Percentiles rank a stretch among this genome's conserved stretches.
These are phyloP conservation scores for Cosmia trapezina DNA, from an alignment of 2,888 invertebrate species.

Conservation along the genomic window DNA sequence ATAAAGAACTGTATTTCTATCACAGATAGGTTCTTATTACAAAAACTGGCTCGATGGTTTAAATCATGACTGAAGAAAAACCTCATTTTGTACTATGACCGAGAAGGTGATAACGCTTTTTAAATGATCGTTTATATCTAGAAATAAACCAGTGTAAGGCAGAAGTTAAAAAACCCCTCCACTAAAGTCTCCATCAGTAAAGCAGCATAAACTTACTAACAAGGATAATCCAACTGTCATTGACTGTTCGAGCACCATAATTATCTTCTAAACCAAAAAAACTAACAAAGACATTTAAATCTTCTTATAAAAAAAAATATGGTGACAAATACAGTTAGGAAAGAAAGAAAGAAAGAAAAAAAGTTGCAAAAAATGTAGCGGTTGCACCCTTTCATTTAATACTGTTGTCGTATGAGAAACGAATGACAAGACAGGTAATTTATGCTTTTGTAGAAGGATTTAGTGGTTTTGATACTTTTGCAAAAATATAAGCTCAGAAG, in stretches of 20 bases:
- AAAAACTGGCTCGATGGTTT: no score
- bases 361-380: slow-evolving; percentile 76
- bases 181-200: background rate
- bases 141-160: no score
- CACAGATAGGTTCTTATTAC: no score
- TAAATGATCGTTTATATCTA: no score
- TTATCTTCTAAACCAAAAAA: slow-evolving; percentile 69
- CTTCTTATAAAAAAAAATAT: slow-evolving; percentile 71
- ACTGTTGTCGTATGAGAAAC: slow-evolving; percentile 79
- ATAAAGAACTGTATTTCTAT: no score
- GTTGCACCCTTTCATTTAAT: slow-evolving; percentile 80
- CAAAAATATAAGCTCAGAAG: accelerated
- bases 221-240: slow-evolving; percentile 59
- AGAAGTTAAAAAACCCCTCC: no score
- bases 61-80: no score
- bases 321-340: slow-evolving; percentile 68
- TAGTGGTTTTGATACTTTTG: slow-evolving; percentile 34
- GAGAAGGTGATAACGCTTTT: no score
- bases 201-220: slow-evolving; percentile 23
- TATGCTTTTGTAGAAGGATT: slow-evolving; percentile 38
- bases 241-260: slow-evolving; percentile 78
- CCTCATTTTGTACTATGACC: no score
- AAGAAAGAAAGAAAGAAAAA: slow-evolving; percentile 52
- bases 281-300: slow-evolving; percentile 73
- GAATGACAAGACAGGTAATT: slow-evolving; percentile 73